Base-by-base conservation (phyloP, 2,888 invertebrate genomes). In the Formica aserva region DNA sequence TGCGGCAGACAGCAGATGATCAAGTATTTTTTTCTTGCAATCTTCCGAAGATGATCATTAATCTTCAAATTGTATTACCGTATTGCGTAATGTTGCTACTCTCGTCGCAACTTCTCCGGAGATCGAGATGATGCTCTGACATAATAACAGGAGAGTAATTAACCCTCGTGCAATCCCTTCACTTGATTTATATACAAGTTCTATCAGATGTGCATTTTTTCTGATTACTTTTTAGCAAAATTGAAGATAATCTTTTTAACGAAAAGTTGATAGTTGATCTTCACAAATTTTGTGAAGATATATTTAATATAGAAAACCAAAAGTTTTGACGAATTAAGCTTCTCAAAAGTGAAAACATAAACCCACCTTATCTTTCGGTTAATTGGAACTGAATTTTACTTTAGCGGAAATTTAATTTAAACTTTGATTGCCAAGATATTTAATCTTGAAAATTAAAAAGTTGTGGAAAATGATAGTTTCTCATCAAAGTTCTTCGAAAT, bases 11-110 rank as follows among this genome's bases (percentile, higher is more conserved):
- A 80, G 78, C 72, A 32, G 72, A 80, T 80, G 78, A 80, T 80
- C 78, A 72, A 80, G 78, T 80, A 80, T 80, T 80, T 80, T 52
- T 80, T 72, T 72, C 78, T 80, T 60, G 35, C 78, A 80, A 72
- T 80, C 72, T 80, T 18, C 72, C 57, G 18, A 45, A 78, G 78
- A 72, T 72, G 45, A 80, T 80, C 72, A 80, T 80, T 80, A 80
- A 80, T 80, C 78, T 72, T 80, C 18, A 60, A 80, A 80, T 80
- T 80, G 32, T 80, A 80, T 80, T 80, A 80, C 35, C 72, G 22
- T 71, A 78, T 78, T 78, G 78, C 78, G 78, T 80, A 80, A 71
- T 71, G 60, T 32, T 60, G 45, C 72, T 35, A 41, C 72, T 71
- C 45, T 71, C 35, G 60, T 69, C 55, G 69, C 55, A 77, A 77